phyloP scores from a whole-genome alignment of 2,113 vertebrate genomes.

The Sciurus niger region DNA sequence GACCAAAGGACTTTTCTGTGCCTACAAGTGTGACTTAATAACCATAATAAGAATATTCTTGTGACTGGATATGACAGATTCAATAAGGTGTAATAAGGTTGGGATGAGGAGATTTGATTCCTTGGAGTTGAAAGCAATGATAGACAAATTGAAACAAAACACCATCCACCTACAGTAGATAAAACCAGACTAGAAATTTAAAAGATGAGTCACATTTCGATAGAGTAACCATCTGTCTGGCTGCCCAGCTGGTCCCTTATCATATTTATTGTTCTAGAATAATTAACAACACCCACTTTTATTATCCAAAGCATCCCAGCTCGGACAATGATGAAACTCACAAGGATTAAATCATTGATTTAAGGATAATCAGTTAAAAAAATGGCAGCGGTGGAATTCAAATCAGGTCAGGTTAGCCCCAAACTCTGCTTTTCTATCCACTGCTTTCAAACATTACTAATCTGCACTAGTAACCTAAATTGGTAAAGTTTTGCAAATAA shows the following conservation, averaged over 20 bases:
- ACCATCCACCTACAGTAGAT: background rate
- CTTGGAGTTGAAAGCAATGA: background rate
- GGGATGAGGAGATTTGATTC: background rate
- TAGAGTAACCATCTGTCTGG: background rate
- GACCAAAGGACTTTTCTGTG: background rate
- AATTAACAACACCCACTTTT: constrained; percentile 33
- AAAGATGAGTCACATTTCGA: background rate
- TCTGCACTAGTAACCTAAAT: background rate
- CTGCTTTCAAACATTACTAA: background rate
- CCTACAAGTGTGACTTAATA: background rate
- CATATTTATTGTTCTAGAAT: background rate
- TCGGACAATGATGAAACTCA: background rate
- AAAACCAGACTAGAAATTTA: constrained; percentile 9
- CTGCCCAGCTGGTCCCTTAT: background rate
- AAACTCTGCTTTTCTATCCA: background rate
- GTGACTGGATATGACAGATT: constrained; percentile 3
- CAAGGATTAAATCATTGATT: constrained; percentile 32
- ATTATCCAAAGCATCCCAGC: background rate
- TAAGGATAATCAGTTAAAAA: background rate
- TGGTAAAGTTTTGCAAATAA: constrained; percentile 48
- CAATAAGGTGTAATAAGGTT: background rate
- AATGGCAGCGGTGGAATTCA: background rate
- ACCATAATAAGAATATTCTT: constrained; percentile 8
- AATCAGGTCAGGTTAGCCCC: background rate
- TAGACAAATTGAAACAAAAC: constrained; percentile 49